Base-by-base conservation (phyloP, 53 echinoderm and acorn worm species). In the Apostichopus leukothele region DNA sequence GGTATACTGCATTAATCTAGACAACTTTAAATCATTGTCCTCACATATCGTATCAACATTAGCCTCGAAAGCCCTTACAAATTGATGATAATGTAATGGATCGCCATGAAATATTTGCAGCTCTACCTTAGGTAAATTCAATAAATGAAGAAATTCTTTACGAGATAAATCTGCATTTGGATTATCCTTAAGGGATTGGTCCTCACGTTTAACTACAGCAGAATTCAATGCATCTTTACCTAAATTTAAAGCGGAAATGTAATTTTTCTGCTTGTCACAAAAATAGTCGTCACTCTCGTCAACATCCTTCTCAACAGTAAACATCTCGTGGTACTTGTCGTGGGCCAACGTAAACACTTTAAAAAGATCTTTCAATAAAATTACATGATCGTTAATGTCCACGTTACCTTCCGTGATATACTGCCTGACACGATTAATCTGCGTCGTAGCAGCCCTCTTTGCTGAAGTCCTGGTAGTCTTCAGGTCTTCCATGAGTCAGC, bases 101-200 rank as follows among this genome's bases (percentile, higher is more conserved):
- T 88, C 88, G 3, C 91, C 88, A 88, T 87, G 51, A 79, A 91
- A 91, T 22, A 88, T 81, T 27, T 91, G 19, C 54, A 80, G 68
- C 50, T 91, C 91, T 13, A 91, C 91, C 78, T 79, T 91, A 5
- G 91, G 91, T 27, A 91, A 79, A 74, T 91, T 91, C 5, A 91
- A 53, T 13, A 91, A 73, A 54, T 50, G 61, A 1, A 91, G 52
- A 13, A 91, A 73, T 53, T 88, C 73, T 53, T 91, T 76, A 26
- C 67, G 76, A 6, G 91, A 88, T 19, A 57, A 67, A 86, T 91
- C 91, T 25, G 25, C 25, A 81, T 53, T 13, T 54, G 83, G 5
- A 81, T 53, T 20, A 53, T 10, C 83, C 19, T 53, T 53, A 26
- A 7, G 19, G 18, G 54, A 7, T 74, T 18, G 19, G 9, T 53